Evolutionary conservation across 2,797 vertebrate species (phyloP), one percentile per base, ranked within the genome.

Genomic region (Paguma larvata): DNA sequence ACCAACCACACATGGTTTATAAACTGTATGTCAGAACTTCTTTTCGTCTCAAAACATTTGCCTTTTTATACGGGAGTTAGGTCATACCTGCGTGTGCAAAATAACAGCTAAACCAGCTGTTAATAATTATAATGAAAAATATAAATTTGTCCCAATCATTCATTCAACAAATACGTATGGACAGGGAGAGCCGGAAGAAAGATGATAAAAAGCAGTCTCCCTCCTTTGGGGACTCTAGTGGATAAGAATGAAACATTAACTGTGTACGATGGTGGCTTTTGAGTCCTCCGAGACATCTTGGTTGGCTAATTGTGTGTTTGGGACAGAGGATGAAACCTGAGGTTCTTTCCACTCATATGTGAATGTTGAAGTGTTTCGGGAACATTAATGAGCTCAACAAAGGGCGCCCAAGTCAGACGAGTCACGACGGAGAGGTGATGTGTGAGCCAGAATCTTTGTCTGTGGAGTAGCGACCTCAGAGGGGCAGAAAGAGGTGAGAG

Each of bases 351-450:
- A 68, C n/a, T 94, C 14, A n/a, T 19, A 15, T 48, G 27, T 38
- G 79, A 15, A 70, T 96, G 44, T 67, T 56, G 67, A 92, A 96
- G 51, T 44, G 38, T 75, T 92, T 92, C 13, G 11, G 44, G 59
- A 27, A 46, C 13, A 75, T 68, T 27, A 68, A 41, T 56, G 73
- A 25, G 3, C 51, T 70, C 77, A 68, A 34, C 44, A 63, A 85
- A 34, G 19, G 18, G 10, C 12, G n/a, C 8, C 32, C 3, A 46
- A 59, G n/a, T 85, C 16, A 38, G n/a, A 84, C 56, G 68, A 32
- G 25, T 27, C 38, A 59, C 46, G 70, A 46, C 56, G 34, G 25
- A 18, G 2, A 11, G 34, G 3, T 65, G 46, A 48, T 48, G 21
- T 48, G 72, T 85, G 38, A 85, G 38, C n/a, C 16, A 27, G 73